Conservation (phyloP, 2,797 vertebrate species). For the Sphaeramia orbicularis region DNA sequence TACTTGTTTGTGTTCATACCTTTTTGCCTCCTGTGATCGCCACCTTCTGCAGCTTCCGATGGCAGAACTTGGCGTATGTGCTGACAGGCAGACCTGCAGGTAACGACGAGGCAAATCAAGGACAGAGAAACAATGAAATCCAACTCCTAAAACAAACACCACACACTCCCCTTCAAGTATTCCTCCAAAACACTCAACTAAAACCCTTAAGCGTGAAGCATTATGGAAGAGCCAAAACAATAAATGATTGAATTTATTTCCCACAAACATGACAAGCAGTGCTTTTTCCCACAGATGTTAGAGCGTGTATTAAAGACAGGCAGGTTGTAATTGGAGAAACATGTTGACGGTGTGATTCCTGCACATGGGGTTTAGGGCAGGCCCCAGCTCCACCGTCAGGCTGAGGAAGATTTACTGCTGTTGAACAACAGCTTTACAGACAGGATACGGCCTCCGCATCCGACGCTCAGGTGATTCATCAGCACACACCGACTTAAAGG, state of each 20-base stretch:
- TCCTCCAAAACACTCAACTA: conserved; percentile 22
- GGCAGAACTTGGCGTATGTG: conserved; percentile 92
- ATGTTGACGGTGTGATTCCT: conserved; percentile 68
- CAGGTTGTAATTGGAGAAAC: conserved; percentile 65
- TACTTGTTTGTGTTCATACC: conserved; percentile 75
- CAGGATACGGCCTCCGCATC: conserved; percentile 65
- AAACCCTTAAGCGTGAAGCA: conserved; percentile 42
- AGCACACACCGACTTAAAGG: conserved; percentile 51
- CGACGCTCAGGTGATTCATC: conserved; percentile 76
- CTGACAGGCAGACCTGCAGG: conserved; percentile 89
- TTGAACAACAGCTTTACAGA: conserved; percentile 73
- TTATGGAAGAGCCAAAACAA: conserved; percentile 50
- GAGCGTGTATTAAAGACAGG: conserved; percentile 46
- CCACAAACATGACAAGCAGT: conserved; percentile 46
- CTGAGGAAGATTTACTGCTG: conserved; percentile 73
- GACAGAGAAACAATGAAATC: conserved; percentile 16
- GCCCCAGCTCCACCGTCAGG: conserved; percentile 67
- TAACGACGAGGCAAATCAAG: conserved; percentile 34
- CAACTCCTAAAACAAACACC: conserved; percentile 15
- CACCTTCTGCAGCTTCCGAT: conserved; percentile 92
- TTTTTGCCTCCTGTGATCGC: conserved; percentile 92
- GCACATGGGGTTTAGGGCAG: conserved; percentile 72
- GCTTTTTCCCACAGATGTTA: conserved; percentile 66
- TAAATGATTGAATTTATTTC: conserved; percentile 63
- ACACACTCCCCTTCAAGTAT: conserved; percentile 1